phyloP scores from a whole-genome alignment of 1,140 invertebrate species.

The Rhopalosiphum maidis region DNA sequence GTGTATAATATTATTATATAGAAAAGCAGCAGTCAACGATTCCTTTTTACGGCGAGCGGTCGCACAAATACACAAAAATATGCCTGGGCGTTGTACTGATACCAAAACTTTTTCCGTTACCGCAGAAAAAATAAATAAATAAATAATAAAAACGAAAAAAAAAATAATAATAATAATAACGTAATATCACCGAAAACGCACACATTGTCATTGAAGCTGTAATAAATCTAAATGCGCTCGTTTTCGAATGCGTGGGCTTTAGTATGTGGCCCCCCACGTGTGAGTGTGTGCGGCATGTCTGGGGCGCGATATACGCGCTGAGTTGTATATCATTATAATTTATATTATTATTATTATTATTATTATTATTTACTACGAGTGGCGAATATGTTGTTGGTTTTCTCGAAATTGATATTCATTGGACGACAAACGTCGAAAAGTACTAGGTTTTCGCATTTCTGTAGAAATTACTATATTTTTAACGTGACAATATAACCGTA shows the following conservation, averaged over 20 bases:
- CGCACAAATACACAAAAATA: neutral
- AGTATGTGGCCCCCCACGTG: neutral
- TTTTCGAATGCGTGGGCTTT: neutral
- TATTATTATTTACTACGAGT: neutral
- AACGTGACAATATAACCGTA: neutral
- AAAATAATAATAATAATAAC: neutral
- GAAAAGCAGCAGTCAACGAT: neutral
- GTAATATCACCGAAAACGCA: neutral
- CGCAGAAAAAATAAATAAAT: neutral
- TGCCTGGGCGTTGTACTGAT: neutral
- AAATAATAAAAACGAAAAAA: neutral
- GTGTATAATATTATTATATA: neutral
- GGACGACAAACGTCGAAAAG: neutral
- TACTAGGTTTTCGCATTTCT: constrained; percentile 30
- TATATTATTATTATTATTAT: neutral
- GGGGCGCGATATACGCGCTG: neutral
- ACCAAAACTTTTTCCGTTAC: neutral
- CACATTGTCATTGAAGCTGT: constrained; percentile 1
- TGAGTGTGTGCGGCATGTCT: neutral
- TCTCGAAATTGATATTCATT: constrained; percentile 40
- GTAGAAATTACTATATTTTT: neutral
- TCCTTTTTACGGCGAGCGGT: neutral
- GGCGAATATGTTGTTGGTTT: neutral
- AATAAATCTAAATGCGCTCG: constrained; percentile 24
- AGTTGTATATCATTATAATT: constrained; percentile 14